Evolutionary conservation across 2,888 invertebrate genomes (phyloP).

Genomic region (Litoditis marina): DNA sequence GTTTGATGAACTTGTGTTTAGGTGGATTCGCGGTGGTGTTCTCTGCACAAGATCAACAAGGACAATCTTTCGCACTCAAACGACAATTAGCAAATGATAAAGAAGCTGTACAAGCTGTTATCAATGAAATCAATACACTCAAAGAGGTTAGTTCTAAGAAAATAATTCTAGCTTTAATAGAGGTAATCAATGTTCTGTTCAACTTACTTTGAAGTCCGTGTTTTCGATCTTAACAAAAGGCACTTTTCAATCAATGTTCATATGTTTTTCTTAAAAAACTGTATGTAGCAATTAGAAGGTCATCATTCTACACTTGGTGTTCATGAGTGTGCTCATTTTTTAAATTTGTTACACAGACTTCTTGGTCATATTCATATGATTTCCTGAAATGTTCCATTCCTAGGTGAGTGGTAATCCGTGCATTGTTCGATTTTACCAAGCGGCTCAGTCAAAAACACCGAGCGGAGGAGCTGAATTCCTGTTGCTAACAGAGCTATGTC

Average conservation of each 20-base stretch:
- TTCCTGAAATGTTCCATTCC: not conserved
- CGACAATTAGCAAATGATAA: conserved; percentile 65
- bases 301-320: too few relatives aligned
- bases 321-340: too few relatives aligned
- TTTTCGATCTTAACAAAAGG: too few relatives aligned
- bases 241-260: too few relatives aligned
- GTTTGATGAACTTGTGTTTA: too few relatives aligned
- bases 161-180: conserved; percentile 26
- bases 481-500: conserved; percentile 85
- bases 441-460: conserved; percentile 76
- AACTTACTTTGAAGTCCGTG: too few relatives aligned
- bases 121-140: conserved; percentile 64
- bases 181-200: too few relatives aligned
- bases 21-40: conserved; percentile 67
- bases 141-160: conserved; percentile 44
- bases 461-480: conserved; percentile 80
- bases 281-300: too few relatives aligned
- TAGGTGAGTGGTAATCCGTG: conserved; percentile 82
- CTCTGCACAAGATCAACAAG: conserved; percentile 64
- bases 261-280: too few relatives aligned
- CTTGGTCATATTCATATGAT: too few relatives aligned
- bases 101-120: conserved; percentile 63
- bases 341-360: too few relatives aligned
- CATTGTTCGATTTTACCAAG: conserved; percentile 72
- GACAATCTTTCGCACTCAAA: conserved; percentile 66